Conservation (phyloP, 1,140 invertebrate genomes). For the Phortica variegata region DNA sequence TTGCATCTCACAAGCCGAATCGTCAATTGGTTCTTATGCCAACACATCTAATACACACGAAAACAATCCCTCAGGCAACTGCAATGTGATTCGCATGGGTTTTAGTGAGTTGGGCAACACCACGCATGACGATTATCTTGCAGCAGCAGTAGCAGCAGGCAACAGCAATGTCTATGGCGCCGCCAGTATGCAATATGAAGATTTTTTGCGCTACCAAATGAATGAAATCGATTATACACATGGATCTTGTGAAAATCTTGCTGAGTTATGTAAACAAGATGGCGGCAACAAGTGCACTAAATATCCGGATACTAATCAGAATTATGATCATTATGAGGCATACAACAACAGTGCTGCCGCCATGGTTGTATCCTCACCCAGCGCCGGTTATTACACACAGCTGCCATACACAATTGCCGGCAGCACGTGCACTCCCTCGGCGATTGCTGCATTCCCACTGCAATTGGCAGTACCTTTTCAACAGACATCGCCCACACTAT, state of each 20-base stretch:
- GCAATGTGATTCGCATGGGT: too few relatives aligned
- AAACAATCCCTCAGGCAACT: too few relatives aligned
- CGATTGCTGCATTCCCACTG: slow-evolving; percentile 37
- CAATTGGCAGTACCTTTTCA: slow-evolving; percentile 48
- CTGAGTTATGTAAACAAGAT: slow-evolving; percentile 4
- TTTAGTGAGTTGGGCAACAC: slow-evolving; percentile 23
- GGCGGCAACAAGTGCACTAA: slow-evolving; percentile 68
- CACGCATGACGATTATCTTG: slow-evolving; percentile 32
- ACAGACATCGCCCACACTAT: slow-evolving; percentile 28
- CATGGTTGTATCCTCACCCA: slow-evolving; percentile 38
- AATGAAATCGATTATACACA: slow-evolving; percentile 42
- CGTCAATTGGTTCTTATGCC: background rate
- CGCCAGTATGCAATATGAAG: slow-evolving; percentile 38
- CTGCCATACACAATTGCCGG: slow-evolving; percentile 31
- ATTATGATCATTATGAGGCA: slow-evolving; percentile 60
- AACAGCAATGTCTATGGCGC: slow-evolving; percentile 30
- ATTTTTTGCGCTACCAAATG: slow-evolving; percentile 43
- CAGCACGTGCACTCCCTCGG: slow-evolving; percentile 17
- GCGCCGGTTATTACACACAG: slow-evolving; percentile 44
- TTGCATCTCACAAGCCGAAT: background rate
- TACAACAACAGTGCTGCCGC: slow-evolving; percentile 64
- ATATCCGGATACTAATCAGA: slow-evolving; percentile 59
- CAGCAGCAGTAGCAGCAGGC: too few relatives aligned
- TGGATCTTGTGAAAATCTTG: slow-evolving; percentile 42
- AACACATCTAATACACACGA: too few relatives aligned